phyloP scores from a whole-genome alignment of 2,888 invertebrate genomes.

The Morpho deidamia region DNA sequence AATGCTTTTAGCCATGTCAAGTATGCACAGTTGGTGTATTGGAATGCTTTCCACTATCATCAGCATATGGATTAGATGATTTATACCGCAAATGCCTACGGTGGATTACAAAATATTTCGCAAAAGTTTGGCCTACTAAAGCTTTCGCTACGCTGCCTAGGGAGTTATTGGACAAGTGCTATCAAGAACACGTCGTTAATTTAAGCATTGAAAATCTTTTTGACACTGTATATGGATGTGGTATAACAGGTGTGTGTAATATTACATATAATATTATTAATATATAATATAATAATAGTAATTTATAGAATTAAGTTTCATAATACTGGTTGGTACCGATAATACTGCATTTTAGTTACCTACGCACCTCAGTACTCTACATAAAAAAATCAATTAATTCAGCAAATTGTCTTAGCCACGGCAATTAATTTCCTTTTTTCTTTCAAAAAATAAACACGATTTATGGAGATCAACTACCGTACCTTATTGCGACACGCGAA shows the following conservation, averaged over 20 bases:
- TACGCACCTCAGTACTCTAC: too few relatives aligned
- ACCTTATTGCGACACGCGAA: too few relatives aligned
- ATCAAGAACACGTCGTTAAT: constrained; percentile 88
- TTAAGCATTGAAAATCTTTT: constrained; percentile 89
- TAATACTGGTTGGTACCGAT: too few relatives aligned
- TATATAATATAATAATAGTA: too few relatives aligned
- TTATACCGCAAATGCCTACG: constrained; percentile 90
- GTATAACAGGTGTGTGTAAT: constrained; percentile 76
- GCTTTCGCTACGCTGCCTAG: constrained; percentile 91
- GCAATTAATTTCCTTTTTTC: too few relatives aligned
- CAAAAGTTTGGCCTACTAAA: constrained; percentile 93
- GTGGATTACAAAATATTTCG: constrained; percentile 92
- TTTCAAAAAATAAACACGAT: too few relatives aligned
- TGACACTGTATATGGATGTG: constrained; percentile 90
- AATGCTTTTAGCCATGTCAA: constrained; percentile 87
- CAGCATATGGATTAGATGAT: constrained; percentile 92
- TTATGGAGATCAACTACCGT: too few relatives aligned
- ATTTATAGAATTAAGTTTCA: too few relatives aligned
- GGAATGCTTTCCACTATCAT: constrained; percentile 91
- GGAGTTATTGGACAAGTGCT: constrained; percentile 90
- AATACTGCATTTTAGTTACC: too few relatives aligned
- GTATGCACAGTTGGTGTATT: constrained; percentile 92
- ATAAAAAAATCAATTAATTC: too few relatives aligned
- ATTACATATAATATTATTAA: too few relatives aligned
- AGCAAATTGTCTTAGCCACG: too few relatives aligned